Evolutionary conservation across 2,113 vertebrate genomes (phyloP).

Genomic region (Hiodon tergisus): DNA sequence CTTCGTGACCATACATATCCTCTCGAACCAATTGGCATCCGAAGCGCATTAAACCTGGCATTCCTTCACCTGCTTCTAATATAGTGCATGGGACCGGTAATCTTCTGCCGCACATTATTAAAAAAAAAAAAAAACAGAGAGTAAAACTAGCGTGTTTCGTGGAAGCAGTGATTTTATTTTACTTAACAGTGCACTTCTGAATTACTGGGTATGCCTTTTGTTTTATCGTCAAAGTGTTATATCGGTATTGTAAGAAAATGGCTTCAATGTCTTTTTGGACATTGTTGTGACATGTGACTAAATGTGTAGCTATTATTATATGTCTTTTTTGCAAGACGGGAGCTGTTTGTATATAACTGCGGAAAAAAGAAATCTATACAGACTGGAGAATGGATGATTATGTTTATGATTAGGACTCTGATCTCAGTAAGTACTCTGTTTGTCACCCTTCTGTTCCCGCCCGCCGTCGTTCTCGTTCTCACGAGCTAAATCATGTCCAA

Average conservation of each 20-base stretch:
- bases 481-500: neutral
- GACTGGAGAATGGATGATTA: conserved; percentile 36
- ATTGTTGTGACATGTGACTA: conserved; percentile 70
- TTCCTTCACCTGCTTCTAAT: conserved; percentile 34
- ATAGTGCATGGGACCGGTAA: conserved; percentile 67
- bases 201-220: conserved; percentile 65
- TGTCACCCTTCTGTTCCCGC: conserved; percentile 27
- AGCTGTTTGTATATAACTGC: conserved; percentile 63
- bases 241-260: conserved; percentile 67
- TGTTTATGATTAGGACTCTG: conserved; percentile 23
- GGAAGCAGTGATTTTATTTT: conserved; percentile 57
- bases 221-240: conserved; percentile 77
- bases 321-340: conserved; percentile 71
- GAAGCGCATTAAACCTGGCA: conserved; percentile 22
- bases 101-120: conserved; percentile 46
- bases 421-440: conserved; percentile 26
- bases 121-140: conserved; percentile 34
- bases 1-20: conserved; percentile 34
- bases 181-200: conserved; percentile 62
- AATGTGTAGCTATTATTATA: conserved; percentile 68
- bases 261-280: conserved; percentile 77
- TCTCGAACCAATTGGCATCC: conserved; percentile 38
- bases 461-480: conserved; percentile 9
- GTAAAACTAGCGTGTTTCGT: conserved; percentile 47
- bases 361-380: conserved; percentile 34